These are phyloP conservation scores for Egretta garzetta DNA, from an alignment of 2,113 vertebrate species.

Conservation along the genomic window DNA sequence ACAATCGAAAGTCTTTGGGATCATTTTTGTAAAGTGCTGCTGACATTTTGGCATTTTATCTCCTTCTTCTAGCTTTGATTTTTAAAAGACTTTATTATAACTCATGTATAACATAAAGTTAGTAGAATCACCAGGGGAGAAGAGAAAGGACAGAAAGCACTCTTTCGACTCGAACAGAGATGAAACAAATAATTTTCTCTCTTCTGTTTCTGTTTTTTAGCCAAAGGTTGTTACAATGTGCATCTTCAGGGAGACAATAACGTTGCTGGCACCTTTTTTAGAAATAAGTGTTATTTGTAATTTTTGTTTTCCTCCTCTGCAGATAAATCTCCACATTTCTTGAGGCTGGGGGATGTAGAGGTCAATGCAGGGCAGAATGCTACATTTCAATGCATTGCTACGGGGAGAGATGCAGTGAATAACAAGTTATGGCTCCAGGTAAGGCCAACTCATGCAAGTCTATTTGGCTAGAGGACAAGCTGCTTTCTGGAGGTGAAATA, in stretches of 20 bases:
- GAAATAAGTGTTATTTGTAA: neutral
- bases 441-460: constrained; percentile 44
- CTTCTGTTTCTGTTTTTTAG: neutral
- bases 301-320: constrained; percentile 30
- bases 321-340: constrained; percentile 99
- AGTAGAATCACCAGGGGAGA: neutral
- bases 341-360: constrained; percentile 96
- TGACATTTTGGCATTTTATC: neutral
- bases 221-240: neutral
- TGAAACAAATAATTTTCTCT: neutral
- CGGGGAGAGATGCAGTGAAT: constrained; percentile 90
- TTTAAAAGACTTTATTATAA: neutral
- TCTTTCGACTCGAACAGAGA: neutral
- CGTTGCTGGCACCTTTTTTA: neutral
- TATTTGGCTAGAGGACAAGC: neutral
- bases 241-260: neutral
- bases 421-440: constrained; percentile 99
- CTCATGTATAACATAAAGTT: neutral
- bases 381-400: constrained; percentile 98
- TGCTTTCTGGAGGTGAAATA: neutral
- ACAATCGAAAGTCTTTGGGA: neutral
- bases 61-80: neutral
- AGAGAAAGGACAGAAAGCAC: neutral
- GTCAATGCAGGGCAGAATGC: constrained; percentile 99
- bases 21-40: neutral